phyloP scores from a whole-genome alignment of 2,113 vertebrate genomes.

The Semnornis frantzii region DNA sequence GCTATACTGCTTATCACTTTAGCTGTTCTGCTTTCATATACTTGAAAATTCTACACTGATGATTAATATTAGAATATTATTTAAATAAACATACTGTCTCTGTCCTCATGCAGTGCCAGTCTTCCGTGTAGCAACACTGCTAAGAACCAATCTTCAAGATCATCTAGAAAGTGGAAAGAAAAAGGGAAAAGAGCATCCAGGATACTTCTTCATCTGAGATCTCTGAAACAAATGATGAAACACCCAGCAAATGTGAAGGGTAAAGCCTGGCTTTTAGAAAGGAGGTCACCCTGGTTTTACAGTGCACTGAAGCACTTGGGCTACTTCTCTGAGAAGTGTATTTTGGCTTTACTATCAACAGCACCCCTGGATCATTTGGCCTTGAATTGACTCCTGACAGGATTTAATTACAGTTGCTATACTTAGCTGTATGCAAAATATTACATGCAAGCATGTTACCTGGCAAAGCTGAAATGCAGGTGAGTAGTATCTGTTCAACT shows the following conservation, averaged over 20 bases:
- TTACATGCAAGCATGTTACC: neutral
- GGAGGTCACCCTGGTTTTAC: neutral
- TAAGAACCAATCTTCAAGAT: neutral
- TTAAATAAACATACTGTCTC: neutral
- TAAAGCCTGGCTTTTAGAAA: neutral
- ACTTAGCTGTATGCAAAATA: neutral
- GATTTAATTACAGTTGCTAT: neutral
- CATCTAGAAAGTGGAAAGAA: neutral
- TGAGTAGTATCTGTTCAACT: neutral
- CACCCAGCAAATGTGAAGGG: neutral
- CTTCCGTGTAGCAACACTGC: neutral
- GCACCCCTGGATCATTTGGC: neutral
- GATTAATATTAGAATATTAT: neutral
- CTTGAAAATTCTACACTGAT: neutral
- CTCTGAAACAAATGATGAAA: neutral
- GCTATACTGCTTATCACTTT: neutral
- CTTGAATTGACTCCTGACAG: neutral
- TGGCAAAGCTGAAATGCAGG: neutral
- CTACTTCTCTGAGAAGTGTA: slow-evolving; percentile 3
- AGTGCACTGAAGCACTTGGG: neutral
- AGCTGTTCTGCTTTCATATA: neutral
- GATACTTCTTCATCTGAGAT: neutral
- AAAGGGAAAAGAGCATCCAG: neutral
- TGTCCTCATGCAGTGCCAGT: neutral
- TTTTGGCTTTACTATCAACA: slow-evolving; percentile 2